These are phyloP conservation scores for Poeciliopsis infans DNA, from an alignment of 2,797 vertebrate genomes.

Conservation along the genomic window DNA sequence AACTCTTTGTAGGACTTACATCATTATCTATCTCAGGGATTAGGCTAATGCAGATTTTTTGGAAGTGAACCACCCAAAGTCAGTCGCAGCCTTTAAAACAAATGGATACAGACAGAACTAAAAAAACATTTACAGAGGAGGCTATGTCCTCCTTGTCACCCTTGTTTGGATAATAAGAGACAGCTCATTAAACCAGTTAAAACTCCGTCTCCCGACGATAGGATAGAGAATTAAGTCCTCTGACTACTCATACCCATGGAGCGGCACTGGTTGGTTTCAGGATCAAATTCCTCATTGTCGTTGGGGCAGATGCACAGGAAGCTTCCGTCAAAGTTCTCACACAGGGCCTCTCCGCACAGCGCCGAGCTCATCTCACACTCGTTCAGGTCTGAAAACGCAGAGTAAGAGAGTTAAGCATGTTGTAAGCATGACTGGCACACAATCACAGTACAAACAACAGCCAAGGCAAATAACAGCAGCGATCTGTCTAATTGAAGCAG, in stretches of 20 bases:
- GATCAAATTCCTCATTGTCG: constrained; percentile 85
- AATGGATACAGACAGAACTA: constrained; percentile 61
- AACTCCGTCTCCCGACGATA: constrained; percentile 69
- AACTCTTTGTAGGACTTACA: constrained; percentile 51
- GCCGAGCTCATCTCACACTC: constrained; percentile 82
- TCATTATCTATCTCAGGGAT: constrained; percentile 57
- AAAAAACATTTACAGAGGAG: constrained; percentile 54
- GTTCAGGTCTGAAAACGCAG: constrained; percentile 76
- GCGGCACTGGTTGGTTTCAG: constrained; percentile 78
- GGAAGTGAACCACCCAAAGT: constrained; percentile 50
- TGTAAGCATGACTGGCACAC: constrained; percentile 37
- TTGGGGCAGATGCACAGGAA: constrained; percentile 86
- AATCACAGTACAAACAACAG: not conserved
- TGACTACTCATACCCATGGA: constrained; percentile 76
- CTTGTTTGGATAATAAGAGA: constrained; percentile 77
- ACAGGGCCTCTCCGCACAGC: constrained; percentile 79
- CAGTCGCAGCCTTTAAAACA: constrained; percentile 48
- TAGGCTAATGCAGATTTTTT: constrained; percentile 56
- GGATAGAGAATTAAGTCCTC: constrained; percentile 67
- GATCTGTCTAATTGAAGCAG: not conserved
- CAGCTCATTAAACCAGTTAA: constrained; percentile 77
- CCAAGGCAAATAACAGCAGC: not conserved
- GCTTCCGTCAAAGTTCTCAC: constrained; percentile 84
- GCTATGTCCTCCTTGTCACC: constrained; percentile 66
- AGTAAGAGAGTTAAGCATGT: constrained; percentile 28